phyloP scores from a whole-genome alignment of 2,888 invertebrate species.

The Drosophila leonis region DNA sequence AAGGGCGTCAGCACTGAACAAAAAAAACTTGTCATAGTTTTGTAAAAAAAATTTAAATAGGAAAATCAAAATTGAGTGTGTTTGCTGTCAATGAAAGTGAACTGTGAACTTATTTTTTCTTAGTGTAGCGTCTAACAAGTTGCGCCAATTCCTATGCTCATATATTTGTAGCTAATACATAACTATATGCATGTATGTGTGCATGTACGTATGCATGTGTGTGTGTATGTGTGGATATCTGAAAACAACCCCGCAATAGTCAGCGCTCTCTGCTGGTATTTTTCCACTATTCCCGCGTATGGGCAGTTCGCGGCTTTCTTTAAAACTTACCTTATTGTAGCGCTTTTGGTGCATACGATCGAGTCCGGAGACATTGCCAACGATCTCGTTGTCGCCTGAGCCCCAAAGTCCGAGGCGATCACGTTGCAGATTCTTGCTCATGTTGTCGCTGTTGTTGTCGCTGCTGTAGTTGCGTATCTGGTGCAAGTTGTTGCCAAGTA shows the following conservation, averaged over 20 bases:
- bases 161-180: slow-evolving; percentile 10
- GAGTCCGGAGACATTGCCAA: slow-evolving; percentile 81
- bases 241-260: slow-evolving; percentile 53
- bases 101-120: neutral
- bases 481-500: slow-evolving; percentile 37
- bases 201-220: neutral
- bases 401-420: slow-evolving; percentile 84
- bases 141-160: slow-evolving; percentile 13
- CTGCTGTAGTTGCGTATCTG: slow-evolving; percentile 56
- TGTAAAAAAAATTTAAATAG: neutral
- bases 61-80: neutral
- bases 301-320: slow-evolving; percentile 4
- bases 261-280: slow-evolving; percentile 55
- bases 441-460: slow-evolving; percentile 6
- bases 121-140: slow-evolving; percentile 53
- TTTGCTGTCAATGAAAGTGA: neutral
- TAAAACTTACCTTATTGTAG: slow-evolving; percentile 83
- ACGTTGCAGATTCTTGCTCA: slow-evolving; percentile 54
- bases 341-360: slow-evolving; percentile 81
- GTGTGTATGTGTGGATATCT: slow-evolving; percentile 2
- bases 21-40: neutral
- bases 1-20: neutral
- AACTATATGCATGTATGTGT: neutral
- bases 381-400: slow-evolving; percentile 80
- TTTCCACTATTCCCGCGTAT: slow-evolving; percentile 61